Conservation (phyloP, 2,113 vertebrate genomes). For the Nymphicus hollandicus region DNA sequence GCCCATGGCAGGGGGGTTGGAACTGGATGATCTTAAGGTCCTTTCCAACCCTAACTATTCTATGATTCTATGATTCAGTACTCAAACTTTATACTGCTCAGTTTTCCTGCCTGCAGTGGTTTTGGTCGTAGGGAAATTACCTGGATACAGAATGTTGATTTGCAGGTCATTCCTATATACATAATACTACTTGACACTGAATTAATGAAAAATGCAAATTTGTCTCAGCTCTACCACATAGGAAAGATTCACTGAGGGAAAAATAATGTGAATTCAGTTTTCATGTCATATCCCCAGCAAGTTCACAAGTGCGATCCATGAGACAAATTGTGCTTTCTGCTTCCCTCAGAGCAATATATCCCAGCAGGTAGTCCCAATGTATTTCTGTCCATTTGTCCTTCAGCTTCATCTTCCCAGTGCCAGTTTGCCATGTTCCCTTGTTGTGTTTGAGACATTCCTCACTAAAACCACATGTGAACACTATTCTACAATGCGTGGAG, state of each 20-base stretch:
- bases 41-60: too few species aligned
- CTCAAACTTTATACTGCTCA: neutral
- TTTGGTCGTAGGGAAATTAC: neutral
- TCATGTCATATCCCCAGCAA: neutral
- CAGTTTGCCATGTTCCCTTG: neutral
- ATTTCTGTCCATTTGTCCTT: neutral
- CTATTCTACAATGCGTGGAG: fast-evolving
- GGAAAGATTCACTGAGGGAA: neutral
- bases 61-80: too few species aligned
- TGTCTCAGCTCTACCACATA: neutral
- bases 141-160: neutral
- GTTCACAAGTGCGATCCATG: neutral
- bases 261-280: neutral
- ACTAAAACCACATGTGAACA: neutral
- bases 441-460: neutral
- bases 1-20: too few species aligned
- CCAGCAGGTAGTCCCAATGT: neutral
- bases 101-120: neutral
- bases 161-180: neutral
- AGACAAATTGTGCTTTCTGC: neutral
- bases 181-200: neutral
- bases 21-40: too few species aligned
- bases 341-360: neutral
- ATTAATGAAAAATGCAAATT: neutral
- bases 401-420: neutral